These are phyloP conservation scores for Pocillopora verrucosa DNA, from an alignment of 64 coral and sea anemone species.

Conservation along the genomic window DNA sequence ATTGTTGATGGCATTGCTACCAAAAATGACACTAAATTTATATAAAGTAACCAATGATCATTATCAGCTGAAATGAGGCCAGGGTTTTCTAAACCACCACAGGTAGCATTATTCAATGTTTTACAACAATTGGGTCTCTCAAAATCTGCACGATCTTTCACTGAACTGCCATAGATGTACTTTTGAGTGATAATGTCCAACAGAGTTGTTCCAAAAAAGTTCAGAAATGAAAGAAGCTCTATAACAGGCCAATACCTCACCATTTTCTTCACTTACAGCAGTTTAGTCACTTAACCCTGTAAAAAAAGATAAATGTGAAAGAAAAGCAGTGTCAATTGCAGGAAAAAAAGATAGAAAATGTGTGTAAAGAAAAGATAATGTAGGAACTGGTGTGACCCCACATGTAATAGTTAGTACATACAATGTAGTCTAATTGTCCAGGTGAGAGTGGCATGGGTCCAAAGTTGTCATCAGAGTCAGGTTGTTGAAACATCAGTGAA, in stretches of 20 bases:
- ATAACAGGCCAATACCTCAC: background rate
- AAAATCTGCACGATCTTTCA: background rate
- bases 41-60: slow-evolving; percentile 34
- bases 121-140: background rate
- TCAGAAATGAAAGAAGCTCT: slow-evolving; percentile 13
- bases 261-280: background rate
- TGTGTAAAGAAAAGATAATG: background rate
- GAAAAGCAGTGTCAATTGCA: background rate
- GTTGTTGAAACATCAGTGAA: no score
- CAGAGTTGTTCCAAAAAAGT: slow-evolving; percentile 12
- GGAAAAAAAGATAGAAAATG: background rate
- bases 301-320: background rate
- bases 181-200: slow-evolving; percentile 9
- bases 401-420: no score
- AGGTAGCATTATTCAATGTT: background rate
- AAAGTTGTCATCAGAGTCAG: no score
- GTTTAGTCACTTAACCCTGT: background rate
- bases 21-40: background rate
- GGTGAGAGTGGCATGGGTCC: no score
- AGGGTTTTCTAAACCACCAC: background rate
- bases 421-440: no score
- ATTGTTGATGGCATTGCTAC: slow-evolving; percentile 15
- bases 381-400: no score
- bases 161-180: background rate
- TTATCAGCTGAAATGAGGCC: background rate